These are phyloP conservation scores for Lochmaea crataegi DNA, from an alignment of 2,888 invertebrate genomes.

Conservation along the genomic window DNA sequence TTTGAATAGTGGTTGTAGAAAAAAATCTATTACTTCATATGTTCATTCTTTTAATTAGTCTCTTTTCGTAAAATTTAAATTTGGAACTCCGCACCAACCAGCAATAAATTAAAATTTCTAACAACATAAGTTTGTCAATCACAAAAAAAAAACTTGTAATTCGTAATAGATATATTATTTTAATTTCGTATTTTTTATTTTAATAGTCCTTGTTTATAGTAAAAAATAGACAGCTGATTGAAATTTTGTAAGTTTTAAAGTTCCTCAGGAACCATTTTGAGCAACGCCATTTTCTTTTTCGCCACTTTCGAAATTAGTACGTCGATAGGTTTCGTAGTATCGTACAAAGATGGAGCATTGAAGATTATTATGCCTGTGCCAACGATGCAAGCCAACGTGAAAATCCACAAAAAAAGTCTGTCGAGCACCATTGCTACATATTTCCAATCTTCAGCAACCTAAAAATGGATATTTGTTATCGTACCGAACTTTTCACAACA, in stretches of 20 bases:
- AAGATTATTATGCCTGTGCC: constrained; percentile 91
- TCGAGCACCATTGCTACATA: constrained; percentile 97
- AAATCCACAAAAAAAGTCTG: constrained; percentile 94
- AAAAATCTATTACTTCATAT: no score
- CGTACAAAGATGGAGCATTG: constrained; percentile 92
- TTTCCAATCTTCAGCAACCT: constrained; percentile 99
- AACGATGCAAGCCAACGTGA: constrained; percentile 91
- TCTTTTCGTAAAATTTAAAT: no score
- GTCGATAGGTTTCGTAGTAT: constrained; percentile 89
- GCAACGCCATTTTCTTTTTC: constrained; percentile 87
- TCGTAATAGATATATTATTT: not conserved
- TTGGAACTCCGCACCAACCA: not conserved
- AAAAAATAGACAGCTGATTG: constrained; percentile 17
- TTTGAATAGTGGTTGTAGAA: no score
- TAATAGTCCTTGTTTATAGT: constrained; percentile 7
- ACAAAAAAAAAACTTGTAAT: not conserved
- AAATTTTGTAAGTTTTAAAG: constrained; percentile 52
- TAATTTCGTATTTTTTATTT: not conserved
- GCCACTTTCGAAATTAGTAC: constrained; percentile 92
- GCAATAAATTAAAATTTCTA: no score
- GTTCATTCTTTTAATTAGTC: no score
- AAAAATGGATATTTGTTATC: constrained; percentile 48
- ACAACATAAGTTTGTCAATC: no score
- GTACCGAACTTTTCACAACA: constrained; percentile 26
- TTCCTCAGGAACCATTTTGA: constrained; percentile 84